These are phyloP conservation scores for Calidris pygmaea DNA, from an alignment of 2,113 vertebrate genomes.

Conservation along the genomic window DNA sequence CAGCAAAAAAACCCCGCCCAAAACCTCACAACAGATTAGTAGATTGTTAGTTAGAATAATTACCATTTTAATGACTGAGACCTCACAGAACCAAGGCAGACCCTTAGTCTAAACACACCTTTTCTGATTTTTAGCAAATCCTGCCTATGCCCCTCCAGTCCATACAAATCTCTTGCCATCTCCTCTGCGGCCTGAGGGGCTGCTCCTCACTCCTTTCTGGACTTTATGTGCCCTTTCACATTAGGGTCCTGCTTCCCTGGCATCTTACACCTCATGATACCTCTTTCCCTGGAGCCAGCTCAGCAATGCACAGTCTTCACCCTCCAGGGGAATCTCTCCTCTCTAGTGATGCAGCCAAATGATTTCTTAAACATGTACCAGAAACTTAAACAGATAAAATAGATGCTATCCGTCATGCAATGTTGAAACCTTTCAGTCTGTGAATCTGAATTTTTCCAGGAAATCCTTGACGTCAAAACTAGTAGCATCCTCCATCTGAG, in stretches of 20 bases:
- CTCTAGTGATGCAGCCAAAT: neutral
- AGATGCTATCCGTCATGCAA: neutral
- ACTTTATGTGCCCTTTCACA: neutral
- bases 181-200: neutral
- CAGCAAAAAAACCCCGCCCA: no score
- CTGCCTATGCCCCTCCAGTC: neutral
- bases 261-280: neutral
- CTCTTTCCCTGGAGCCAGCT: neutral
- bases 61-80: neutral
- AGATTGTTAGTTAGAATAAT: neutral
- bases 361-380: neutral
- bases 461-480: neutral
- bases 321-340: neutral
- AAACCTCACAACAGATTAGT: neutral
- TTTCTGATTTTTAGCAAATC: neutral
- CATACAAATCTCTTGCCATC: neutral
- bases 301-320: neutral
- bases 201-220: neutral
- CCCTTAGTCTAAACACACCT: neutral
- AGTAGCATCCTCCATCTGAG: neutral
- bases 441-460: neutral
- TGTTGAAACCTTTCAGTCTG: neutral
- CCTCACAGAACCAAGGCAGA: neutral
- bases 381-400: neutral
- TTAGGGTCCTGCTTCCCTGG: neutral